phyloP scores from a whole-genome alignment of 2,797 vertebrate species.

The Sebastes diaconus region DNA sequence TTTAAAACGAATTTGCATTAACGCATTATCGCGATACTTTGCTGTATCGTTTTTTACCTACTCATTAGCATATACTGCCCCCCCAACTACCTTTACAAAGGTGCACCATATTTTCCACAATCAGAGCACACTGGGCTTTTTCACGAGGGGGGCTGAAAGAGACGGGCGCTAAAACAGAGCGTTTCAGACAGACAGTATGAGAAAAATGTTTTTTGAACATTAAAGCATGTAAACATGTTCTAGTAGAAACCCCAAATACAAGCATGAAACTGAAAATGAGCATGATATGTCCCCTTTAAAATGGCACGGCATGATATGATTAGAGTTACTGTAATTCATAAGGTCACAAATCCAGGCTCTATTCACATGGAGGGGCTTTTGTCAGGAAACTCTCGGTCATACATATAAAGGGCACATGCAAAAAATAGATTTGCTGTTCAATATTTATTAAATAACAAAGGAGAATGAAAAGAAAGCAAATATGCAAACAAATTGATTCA shows the following conservation, averaged over 20 bases:
- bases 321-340: not conserved
- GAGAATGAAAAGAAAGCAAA: not conserved
- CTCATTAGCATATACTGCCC: too few species aligned
- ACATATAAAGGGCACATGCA: not conserved
- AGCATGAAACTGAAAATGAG: not conserved
- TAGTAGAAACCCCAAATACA: not conserved
- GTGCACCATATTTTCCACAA: too few species aligned
- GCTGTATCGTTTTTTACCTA: too few species aligned
- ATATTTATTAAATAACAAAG: not conserved
- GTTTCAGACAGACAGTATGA: too few species aligned
- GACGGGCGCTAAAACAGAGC: too few species aligned
- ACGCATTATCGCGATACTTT: too few species aligned
- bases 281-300: not conserved
- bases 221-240: too few species aligned
- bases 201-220: too few species aligned
- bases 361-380: not conserved
- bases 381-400: not conserved
- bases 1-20: too few species aligned
- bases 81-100: too few species aligned
- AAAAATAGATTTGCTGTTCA: not conserved
- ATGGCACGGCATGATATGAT: not conserved
- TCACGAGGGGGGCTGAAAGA: accelerated
- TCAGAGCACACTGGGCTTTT: too few species aligned
- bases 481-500: not conserved
- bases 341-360: not conserved